Evolutionary conservation across 2,113 vertebrate genomes (phyloP), one percentile per base, ranked within the genome.

Genomic region (Hylia prasina): DNA sequence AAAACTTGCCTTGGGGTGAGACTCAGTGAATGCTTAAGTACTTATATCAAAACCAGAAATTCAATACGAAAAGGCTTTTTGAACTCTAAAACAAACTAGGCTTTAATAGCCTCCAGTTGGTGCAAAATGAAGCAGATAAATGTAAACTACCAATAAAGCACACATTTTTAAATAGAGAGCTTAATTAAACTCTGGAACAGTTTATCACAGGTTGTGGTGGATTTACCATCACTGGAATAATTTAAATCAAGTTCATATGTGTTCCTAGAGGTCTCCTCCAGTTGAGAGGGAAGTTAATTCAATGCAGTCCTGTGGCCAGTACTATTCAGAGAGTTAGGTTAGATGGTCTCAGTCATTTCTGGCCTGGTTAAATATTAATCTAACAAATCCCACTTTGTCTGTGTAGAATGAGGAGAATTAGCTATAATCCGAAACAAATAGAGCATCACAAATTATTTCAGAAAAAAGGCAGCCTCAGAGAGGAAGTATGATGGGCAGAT

Each of bases 81-180:
- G 94, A 97, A 93, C 77, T 94, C 77, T 54, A 18, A 81, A 86
- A 33, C 39, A 77, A 91, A 91, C 87, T 27, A 93, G 53, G 31
- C 53, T 93, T 96, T 97, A 96, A 97, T 96, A 95, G 50, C 39
- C 93, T 96, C 93, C 93, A 97, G 89, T 96, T 95, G 91, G 83
- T 89, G 72, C 76, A 82, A 91, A 91, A 94, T 84, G 77, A 95
- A 96, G 53, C 65, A 94, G 93, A 94, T 89, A 94, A 89, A 96
- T 75, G 31, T 69, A 95, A 93, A 91, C 81, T 91, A 84, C 87
- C 91, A 96, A 97, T 89, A 95, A 94, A 94, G 53, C 72, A 79
- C 69, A 91, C 65, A 93, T 89, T 95, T 93, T 94, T 85, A 96
- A 96, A 96, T 87, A 85, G 91, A 94, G 53, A 91, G 82, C 83